A percentile compares a stretch with the other conserved stretches of the same genome.
These are phyloP conservation scores for Myathropa florea DNA, from an alignment of 2,888 invertebrate genomes.

Conservation along the genomic window DNA sequence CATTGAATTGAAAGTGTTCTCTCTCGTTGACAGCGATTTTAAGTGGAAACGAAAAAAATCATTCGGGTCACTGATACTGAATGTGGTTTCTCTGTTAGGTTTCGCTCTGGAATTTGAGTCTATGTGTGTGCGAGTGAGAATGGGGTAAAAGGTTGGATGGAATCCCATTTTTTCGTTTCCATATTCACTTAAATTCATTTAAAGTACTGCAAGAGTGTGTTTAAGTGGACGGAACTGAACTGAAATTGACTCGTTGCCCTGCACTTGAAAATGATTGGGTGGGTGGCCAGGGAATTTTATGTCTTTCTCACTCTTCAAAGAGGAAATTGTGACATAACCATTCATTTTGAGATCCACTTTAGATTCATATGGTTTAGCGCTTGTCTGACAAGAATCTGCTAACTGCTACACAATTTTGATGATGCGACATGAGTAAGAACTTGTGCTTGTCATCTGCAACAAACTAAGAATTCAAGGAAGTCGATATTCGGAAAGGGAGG, in stretches of 20 bases:
- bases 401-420: not conserved
- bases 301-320: not conserved
- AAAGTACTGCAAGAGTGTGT: conserved; percentile 13
- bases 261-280: not conserved
- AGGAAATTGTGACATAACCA: not conserved
- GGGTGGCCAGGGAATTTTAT: not conserved
- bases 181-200: conserved; percentile 25
- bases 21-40: conserved; percentile 53
- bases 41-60: conserved; percentile 46
- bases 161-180: not conserved
- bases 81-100: not conserved
- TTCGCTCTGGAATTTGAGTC: no score
- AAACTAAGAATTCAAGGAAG: no score
- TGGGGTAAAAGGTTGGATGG: not conserved
- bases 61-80: conserved; percentile 41
- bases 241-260: not conserved
- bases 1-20: conserved; percentile 59
- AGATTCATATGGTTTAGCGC: not conserved
- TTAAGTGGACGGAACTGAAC: not conserved
- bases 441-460: not conserved
- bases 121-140: not conserved
- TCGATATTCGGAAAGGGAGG: no score
- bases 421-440: not conserved
- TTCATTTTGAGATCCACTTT: not conserved
- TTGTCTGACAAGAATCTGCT: not conserved